phyloP scores from a whole-genome alignment of 2,888 invertebrate species.

The Phymatocera aterrima region DNA sequence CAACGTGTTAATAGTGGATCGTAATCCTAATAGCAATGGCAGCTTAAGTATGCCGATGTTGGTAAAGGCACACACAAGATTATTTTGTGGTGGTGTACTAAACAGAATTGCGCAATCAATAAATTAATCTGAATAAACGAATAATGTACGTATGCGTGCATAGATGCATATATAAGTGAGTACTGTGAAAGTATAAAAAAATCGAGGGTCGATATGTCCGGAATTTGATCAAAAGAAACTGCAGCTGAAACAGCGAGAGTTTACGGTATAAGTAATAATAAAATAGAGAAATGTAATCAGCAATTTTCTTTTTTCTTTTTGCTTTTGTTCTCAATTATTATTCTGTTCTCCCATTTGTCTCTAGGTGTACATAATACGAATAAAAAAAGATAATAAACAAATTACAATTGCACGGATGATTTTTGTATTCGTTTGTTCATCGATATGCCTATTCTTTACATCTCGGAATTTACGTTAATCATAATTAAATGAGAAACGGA shows the following conservation, averaged over 20 bases:
- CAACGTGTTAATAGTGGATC: too few species aligned
- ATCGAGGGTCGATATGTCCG: neutral
- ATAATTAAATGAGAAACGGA: too few species aligned
- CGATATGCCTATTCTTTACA: neutral
- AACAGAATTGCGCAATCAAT: too few species aligned
- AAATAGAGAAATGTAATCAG: neutral
- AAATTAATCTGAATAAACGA: neutral
- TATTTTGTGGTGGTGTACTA: too few species aligned
- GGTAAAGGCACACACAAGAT: neutral
- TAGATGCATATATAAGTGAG: neutral
- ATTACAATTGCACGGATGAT: neutral
- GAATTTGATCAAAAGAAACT: neutral
- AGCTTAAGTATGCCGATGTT: constrained; percentile 11
- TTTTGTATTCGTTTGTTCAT: neutral
- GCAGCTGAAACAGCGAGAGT: neutral
- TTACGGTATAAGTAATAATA: neutral
- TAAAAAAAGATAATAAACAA: neutral
- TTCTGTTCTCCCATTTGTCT: neutral
- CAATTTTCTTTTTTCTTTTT: neutral
- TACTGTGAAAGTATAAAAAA: neutral
- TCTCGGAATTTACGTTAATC: neutral
- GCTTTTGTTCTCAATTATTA: neutral
- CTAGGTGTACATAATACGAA: constrained; percentile 1
- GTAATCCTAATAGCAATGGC: neutral
- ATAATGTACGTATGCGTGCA: neutral